Base-by-base conservation (phyloP, 2,888 invertebrate species). In the Achlya flavicornis region DNA sequence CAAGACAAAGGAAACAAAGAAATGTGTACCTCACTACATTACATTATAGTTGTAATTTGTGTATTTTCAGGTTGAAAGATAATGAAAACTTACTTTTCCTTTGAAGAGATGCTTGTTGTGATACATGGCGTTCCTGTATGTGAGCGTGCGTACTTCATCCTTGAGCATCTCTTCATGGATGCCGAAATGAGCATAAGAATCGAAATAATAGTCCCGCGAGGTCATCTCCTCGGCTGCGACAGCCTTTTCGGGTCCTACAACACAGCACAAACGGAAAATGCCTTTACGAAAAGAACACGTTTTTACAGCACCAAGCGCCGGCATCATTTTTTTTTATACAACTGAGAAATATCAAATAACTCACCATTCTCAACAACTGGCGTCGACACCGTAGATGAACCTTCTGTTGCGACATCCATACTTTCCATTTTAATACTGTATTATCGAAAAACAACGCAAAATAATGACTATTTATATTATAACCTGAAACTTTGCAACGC, bases 101-200 rank as follows among this genome's bases (percentile, higher is more conserved):
- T 97, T 97, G 91, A 99, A 99, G 68, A 99, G 95, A 92, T 99
- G 99, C 93, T 98, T 98, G 92, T 99, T 99, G 94, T 99, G 99
- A 86, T 98, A 98, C 98, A 99, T 99, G 12, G 99, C 98, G 87
- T 99, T 99, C 63, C 99, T 96, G 90, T 99, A 99, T 0, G 99
- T 99, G 69, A 98, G 95, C 16, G 99, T 99, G 64, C 99, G 96
- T 38, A 99, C 99, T 95, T 99, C 99, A 90, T 99, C 99, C 92
- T 99, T 99, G 69, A 99, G 94, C 99, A 99, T 99, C 93, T 99
- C 99, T 94, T 99, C 99, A 87, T 99, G 99, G 80, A 99, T 99
- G 59, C 99, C 99, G 90, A 99, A 99, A 94, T 99, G 99, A 61
- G 99, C 99, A 88, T 99, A 99, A 0, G 99, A 99, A 92, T 99